Conservation (phyloP, 2,888 invertebrate species). For the Ditylenchus weischeri region DNA sequence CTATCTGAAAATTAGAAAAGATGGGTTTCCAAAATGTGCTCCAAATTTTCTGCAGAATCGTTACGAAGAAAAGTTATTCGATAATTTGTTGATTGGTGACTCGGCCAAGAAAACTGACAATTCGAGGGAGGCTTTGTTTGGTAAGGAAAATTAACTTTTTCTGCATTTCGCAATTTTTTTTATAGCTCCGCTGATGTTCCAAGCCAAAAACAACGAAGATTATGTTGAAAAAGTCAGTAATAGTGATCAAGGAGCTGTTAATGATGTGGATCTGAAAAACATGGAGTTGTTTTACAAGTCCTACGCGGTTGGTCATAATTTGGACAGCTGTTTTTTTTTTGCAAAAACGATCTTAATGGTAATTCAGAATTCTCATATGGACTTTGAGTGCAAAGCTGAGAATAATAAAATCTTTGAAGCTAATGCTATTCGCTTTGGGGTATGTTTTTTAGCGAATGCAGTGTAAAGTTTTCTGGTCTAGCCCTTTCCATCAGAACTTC, state of each 20-base stretch:
- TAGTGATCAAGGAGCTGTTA: not conserved
- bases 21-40: not conserved
- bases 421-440: not conserved
- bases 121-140: constrained; percentile 2
- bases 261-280: not conserved
- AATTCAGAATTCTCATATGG: constrained; percentile 6
- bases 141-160: not conserved
- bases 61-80: not conserved
- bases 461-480: too few species aligned
- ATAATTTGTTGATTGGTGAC: not conserved
- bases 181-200: not conserved
- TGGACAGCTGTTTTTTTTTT: not conserved
- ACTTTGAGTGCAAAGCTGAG: not conserved
- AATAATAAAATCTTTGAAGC: not conserved
- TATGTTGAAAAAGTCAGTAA: not conserved
- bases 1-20: not conserved
- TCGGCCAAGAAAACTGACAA: not conserved
- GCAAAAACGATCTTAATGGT: not conserved
- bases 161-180: not conserved
- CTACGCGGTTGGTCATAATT: not conserved
- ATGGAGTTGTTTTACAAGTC: not conserved
- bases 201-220: not conserved
- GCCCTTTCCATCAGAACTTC: too few species aligned
- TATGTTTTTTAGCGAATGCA: not conserved
- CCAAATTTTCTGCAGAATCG: not conserved